Evolutionary conservation across 2,888 invertebrate genomes (phyloP).

Genomic region (Fragum fragum): DNA sequence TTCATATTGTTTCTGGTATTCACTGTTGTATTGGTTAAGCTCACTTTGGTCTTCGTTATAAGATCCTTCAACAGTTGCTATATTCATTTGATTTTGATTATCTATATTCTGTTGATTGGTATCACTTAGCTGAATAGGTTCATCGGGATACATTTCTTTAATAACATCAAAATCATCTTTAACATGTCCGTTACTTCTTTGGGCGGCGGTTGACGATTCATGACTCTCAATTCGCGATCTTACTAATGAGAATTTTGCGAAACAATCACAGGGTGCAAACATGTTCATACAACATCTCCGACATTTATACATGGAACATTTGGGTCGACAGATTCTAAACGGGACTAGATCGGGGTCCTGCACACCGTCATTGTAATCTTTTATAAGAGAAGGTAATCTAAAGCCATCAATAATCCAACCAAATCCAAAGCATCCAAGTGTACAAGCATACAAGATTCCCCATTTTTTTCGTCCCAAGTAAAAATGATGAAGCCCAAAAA

Average conservation of each 20-base stretch:
- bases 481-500: conserved; percentile 69
- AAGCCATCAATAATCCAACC: conserved; percentile 68
- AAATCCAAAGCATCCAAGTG: conserved; percentile 60
- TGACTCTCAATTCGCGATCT: conserved; percentile 8
- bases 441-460: conserved; percentile 67
- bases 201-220: conserved; percentile 16
- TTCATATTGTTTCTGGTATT: conserved; percentile 1
- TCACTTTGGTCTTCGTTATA: conserved; percentile 10
- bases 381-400: conserved; percentile 50
- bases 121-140: conserved; percentile 31
- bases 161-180: conserved; percentile 66
- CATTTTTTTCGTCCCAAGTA: conserved; percentile 62
- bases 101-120: conserved; percentile 17
- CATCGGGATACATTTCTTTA: conserved; percentile 65
- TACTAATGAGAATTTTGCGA: conserved; percentile 52
- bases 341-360: conserved; percentile 52
- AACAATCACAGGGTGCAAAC: conserved; percentile 42
- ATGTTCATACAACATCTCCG: conserved; percentile 45
- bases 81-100: conserved; percentile 19
- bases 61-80: conserved; percentile 8
- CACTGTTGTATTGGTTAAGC: not conserved
- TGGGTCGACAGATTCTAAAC: conserved; percentile 60
- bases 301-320: conserved; percentile 52
- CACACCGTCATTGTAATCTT: conserved; percentile 56
- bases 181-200: conserved; percentile 30